These are phyloP conservation scores for Trisateles emortualis DNA, from an alignment of 2,888 invertebrate genomes.

Conservation along the genomic window DNA sequence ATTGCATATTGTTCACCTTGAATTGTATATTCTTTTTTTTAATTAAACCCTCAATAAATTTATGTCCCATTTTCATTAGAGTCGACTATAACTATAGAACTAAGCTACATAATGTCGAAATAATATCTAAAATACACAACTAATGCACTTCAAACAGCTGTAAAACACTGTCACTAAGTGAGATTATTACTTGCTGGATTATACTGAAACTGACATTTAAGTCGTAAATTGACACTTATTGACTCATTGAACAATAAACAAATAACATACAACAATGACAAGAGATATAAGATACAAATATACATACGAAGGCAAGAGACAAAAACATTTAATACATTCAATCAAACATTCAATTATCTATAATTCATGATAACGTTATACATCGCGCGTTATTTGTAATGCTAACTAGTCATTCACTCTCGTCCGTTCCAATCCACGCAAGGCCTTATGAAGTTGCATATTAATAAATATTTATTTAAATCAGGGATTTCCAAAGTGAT, in stretches of 20 bases:
- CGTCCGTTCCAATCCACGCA: slow-evolving; percentile 6
- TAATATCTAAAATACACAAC: neutral
- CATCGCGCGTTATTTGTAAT: no score
- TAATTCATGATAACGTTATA: no score
- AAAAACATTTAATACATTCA: neutral
- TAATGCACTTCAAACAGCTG: neutral
- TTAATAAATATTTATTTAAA: no score
- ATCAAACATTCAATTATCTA: no score
- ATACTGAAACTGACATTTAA: no score
- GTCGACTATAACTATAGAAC: neutral
- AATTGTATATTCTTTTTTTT: neutral
- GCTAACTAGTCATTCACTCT: no score
- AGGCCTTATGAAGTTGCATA: no score
- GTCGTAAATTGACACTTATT: no score
- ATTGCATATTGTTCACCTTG: neutral
- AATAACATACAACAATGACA: slow-evolving; percentile 1
- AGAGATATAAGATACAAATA: neutral
- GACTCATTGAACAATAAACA: no score
- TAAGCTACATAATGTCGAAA: neutral
- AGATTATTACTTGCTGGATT: no score
- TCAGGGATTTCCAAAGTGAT: no score
- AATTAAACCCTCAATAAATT: neutral
- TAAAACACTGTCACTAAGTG: neutral
- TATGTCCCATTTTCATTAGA: neutral
- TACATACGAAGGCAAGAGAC: neutral